phyloP scores from a whole-genome alignment of 2,113 vertebrate species.

The Helogale parvula region DNA sequence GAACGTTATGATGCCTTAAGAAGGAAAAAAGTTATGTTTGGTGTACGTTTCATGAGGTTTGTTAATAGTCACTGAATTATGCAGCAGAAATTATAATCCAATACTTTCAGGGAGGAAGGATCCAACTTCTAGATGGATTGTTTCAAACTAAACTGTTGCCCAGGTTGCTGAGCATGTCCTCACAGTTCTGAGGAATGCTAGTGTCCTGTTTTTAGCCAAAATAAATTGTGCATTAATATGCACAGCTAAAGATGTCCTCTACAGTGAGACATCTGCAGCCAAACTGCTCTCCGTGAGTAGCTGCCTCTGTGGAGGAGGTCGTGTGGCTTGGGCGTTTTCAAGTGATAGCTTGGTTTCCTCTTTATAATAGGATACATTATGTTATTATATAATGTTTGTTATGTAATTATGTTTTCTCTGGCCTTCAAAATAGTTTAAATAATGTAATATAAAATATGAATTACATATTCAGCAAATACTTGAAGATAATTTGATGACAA shows the following conservation, averaged over 20 bases:
- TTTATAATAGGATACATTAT: not conserved
- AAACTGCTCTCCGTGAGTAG: not conserved
- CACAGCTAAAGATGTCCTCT: not conserved
- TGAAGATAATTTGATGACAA: not conserved
- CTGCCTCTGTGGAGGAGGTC: not conserved
- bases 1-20: not conserved
- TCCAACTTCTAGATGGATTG: not conserved
- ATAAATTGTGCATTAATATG: conserved; percentile 47
- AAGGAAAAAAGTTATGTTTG: not conserved
- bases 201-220: conserved; percentile 48
- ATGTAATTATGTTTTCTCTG: not conserved
- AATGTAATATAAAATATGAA: not conserved
- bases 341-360: not conserved
- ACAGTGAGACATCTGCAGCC: not conserved
- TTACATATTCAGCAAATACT: not conserved
- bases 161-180: not conserved
- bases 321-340: not conserved
- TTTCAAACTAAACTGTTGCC: conserved; percentile 43
- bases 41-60: not conserved
- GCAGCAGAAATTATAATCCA: not conserved
- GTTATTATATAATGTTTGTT: not conserved
- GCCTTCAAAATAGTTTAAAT: not conserved
- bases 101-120: not conserved
- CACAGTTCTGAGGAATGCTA: conserved; percentile 21
- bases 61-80: not conserved